Evolutionary conservation across 2,888 invertebrate species (phyloP), one percentile per base, ranked within the genome.

Genomic region (Rhabditoides inermis): DNA sequence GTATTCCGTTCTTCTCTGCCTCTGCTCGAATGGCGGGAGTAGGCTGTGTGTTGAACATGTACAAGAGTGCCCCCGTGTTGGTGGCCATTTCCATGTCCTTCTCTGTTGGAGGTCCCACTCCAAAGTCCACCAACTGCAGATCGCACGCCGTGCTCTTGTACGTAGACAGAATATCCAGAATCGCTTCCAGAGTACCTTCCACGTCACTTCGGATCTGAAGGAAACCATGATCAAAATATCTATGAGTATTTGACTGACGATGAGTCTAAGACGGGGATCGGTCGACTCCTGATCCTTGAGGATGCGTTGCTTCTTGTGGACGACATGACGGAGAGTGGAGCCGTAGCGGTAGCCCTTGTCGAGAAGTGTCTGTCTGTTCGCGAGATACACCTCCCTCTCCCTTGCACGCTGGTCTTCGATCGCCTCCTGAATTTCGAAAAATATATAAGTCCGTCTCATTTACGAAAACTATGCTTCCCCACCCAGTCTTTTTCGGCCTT

Each of bases 121-220:
- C 92, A 76, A 86, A 90, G 77, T 89, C 87, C 32, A 95, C 84
- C 2, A 98, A 78, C 69, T 89, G 86, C 15, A 98, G 80, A 42
- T 83, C 82, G 69, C 91, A 92, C 53, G 76, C 7, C 1, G 68
- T 60, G 26, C 59, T 56, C 53, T 60, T 45, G 73, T 94, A 98
- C 0, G 89, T 87, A 63, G 87, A 87, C 50, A 98, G 77, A 10
- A 89, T 86, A 77, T 94, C 88, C 58, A 92, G 78, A 60, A 98
- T 87, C 0, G 95, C 94, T 78, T 98, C 95, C 40, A 94, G 85
- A 0, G 91, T 90, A 0, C 98, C 98, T 77, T 89, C 87, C 2
- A 95, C 94, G 79, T 98, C 98, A 23, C 88, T 88, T 32, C 70
- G 67, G 5, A 73, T 36, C 61, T 62, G 41, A 26, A 41, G 41